phyloP scores from a whole-genome alignment of 2,113 vertebrate species.

The Oenanthe oenanthe region DNA sequence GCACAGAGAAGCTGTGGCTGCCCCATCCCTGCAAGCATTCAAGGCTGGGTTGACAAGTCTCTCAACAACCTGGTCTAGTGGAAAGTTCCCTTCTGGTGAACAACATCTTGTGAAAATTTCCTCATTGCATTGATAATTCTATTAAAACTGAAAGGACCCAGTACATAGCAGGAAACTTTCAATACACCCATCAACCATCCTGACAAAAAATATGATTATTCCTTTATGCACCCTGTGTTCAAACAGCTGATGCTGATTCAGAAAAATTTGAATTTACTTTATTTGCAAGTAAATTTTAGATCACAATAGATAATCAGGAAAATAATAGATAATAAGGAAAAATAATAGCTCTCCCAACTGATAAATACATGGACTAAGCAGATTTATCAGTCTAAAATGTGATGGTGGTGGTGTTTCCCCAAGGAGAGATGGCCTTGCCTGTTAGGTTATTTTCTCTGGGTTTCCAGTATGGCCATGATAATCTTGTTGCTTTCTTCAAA shows the following conservation, averaged over 20 bases:
- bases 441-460: background rate
- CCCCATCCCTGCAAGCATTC: fast-evolving
- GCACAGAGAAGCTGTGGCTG: background rate
- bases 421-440: background rate
- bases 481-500: background rate
- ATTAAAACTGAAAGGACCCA: background rate
- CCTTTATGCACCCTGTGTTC: background rate
- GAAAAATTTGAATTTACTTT: background rate
- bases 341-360: background rate
- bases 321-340: background rate
- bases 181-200: background rate
- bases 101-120: background rate
- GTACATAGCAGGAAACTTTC: background rate
- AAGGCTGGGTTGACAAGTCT: background rate
- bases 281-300: background rate
- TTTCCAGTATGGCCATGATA: background rate
- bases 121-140: background rate
- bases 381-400: background rate
- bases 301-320: background rate
- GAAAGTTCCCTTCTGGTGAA: background rate
- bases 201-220: background rate
- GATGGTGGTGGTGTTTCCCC: background rate
- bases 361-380: background rate
- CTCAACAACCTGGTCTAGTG: background rate
- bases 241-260: background rate